A percentile compares a stretch with the other conserved stretches of the same genome.
phyloP scores from a whole-genome alignment of 2,888 invertebrate species.

The Limenitis camilla region DNA sequence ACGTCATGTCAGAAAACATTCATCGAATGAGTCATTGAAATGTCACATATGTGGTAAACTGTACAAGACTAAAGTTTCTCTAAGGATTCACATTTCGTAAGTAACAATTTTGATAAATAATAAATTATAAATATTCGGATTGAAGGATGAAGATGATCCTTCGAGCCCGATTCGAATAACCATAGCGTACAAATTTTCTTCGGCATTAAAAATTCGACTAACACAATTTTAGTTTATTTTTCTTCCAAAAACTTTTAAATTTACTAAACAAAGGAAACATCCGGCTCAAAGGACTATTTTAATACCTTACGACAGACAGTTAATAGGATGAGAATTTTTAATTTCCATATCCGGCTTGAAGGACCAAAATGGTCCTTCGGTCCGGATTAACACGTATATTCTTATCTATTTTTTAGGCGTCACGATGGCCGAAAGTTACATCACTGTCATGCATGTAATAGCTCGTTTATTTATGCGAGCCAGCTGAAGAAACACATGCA shows the following conservation, averaged over 20 bases:
- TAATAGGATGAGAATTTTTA: no score
- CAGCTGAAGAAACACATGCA: slow-evolving; percentile 44
- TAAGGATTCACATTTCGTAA: slow-evolving; percentile 59
- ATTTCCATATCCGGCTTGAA: no score
- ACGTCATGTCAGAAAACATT: slow-evolving; percentile 52
- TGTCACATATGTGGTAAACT: slow-evolving; percentile 59
- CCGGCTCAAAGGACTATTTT: no score
- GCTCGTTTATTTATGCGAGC: slow-evolving; percentile 51
- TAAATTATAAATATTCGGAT: not conserved
- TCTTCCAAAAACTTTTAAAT: no score
- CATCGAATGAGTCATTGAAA: slow-evolving; percentile 36
- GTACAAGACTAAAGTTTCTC: slow-evolving; percentile 51
- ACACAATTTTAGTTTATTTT: no score
- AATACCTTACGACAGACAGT: no score
- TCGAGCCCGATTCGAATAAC: no score
- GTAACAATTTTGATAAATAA: slow-evolving; percentile 27
- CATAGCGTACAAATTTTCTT: no score
- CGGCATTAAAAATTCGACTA: no score
- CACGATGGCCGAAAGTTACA: slow-evolving; percentile 49
- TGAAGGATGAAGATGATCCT: not conserved
- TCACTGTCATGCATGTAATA: slow-evolving; percentile 44
- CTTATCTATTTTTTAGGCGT: slow-evolving; percentile 36
- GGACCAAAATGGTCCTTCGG: not conserved
- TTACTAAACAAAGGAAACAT: no score
- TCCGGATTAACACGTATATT: not conserved